A percentile compares a stretch with the other conserved stretches of the same genome.
Evolutionary conservation across 2,797 vertebrate genomes (phyloP).

Genomic region (Mycteria americana): DNA sequence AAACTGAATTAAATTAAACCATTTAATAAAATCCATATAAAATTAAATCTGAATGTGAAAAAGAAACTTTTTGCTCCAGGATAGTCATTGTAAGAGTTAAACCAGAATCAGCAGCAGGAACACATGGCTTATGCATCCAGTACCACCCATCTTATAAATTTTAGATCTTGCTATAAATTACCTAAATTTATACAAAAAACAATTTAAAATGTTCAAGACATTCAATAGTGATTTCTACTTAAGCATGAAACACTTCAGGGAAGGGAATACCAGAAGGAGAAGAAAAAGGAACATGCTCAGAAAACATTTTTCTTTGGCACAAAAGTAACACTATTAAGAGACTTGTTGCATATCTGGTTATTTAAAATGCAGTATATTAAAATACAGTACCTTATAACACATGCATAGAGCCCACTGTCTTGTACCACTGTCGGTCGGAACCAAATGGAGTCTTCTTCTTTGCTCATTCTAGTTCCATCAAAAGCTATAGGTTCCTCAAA

Average conservation of each 20-base stretch:
- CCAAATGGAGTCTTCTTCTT: slow-evolving; percentile 99
- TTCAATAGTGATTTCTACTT: not conserved
- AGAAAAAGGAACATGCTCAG: not conserved
- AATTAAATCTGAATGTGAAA: not conserved
- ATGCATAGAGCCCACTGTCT: slow-evolving; percentile 95
- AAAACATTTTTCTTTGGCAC: not conserved
- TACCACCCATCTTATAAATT: not conserved
- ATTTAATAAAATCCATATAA: not conserved
- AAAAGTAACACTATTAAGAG: not conserved
- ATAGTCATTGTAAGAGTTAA: not conserved
- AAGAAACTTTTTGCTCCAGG: not conserved
- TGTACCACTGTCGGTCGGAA: slow-evolving; percentile 94
- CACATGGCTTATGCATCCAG: not conserved
- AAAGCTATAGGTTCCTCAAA: slow-evolving; percentile 98
- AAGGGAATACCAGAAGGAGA: not conserved
- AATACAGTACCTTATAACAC: slow-evolving; percentile 89
- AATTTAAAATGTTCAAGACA: not conserved
- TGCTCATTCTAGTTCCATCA: slow-evolving; percentile 95
- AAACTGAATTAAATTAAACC: not conserved
- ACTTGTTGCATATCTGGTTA: not conserved
- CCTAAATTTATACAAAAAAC: not conserved
- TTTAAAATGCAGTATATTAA: slow-evolving; percentile 25
- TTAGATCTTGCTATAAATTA: not conserved
- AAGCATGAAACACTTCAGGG: not conserved
- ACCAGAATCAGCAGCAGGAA: not conserved